Conservation (phyloP, 2,113 vertebrate genomes). For the Gracilinanus agilis region DNA sequence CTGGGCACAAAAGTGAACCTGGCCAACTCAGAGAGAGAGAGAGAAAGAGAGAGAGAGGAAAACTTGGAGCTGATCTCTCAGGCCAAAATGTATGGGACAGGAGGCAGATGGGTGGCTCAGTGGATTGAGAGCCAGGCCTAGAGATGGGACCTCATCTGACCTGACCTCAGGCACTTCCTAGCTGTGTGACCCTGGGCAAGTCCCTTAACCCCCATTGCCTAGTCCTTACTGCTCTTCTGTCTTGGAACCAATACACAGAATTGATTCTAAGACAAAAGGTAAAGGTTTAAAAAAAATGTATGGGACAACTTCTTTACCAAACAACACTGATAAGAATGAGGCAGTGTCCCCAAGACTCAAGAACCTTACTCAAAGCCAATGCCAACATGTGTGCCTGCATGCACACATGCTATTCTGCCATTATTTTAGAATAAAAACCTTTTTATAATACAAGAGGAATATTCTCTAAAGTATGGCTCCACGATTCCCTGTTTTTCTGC, state of each 20-base stretch:
- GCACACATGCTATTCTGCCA: neutral
- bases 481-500: neutral
- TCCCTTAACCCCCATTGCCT: too few species aligned
- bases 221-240: too few species aligned
- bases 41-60: neutral
- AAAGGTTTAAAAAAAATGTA: neutral
- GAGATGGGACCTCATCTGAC: too few species aligned
- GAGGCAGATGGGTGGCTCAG: too few species aligned
- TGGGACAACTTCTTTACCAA: neutral
- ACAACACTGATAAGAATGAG: neutral
- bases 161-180: too few species aligned
- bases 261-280: too few species aligned
- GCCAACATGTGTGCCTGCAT: too few species aligned
- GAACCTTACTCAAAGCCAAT: neutral
- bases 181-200: too few species aligned
- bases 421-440: neutral
- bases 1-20: constrained; percentile 47
- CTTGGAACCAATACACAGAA: too few species aligned
- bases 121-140: too few species aligned
- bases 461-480: neutral
- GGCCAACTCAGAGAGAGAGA: neutral
- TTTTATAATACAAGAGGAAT: neutral
- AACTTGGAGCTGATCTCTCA: neutral
- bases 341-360: neutral
- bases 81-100: neutral